Conservation (phyloP, 2,797 vertebrate species). For the Tenualosa thibaudeaui region DNA sequence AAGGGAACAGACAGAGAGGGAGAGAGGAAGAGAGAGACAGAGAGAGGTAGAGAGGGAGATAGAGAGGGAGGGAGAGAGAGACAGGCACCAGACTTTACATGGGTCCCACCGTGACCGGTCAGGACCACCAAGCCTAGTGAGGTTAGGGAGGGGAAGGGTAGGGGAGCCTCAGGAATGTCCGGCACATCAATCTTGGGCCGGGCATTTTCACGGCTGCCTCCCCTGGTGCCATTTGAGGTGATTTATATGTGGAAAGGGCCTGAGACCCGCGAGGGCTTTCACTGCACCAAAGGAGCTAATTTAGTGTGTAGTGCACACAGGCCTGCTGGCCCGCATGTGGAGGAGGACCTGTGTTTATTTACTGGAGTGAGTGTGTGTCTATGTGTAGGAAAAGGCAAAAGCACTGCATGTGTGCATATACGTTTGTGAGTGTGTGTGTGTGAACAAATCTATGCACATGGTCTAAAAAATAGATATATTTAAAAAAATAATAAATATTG, state of each 20-base stretch:
- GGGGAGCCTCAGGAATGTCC: not conserved
- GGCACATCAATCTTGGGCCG: slow-evolving; percentile 41
- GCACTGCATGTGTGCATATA: not conserved
- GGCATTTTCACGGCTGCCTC: slow-evolving; percentile 17
- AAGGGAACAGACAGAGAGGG: not conserved
- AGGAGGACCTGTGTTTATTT: not conserved
- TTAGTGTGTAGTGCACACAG: slow-evolving; percentile 9
- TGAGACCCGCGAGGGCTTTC: slow-evolving; percentile 25
- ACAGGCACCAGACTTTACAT: not conserved
- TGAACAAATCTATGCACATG: not conserved
- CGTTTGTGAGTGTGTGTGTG: not conserved
- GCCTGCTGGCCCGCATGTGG: not conserved
- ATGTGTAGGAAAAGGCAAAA: not conserved
- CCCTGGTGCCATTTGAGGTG: slow-evolving; percentile 31
- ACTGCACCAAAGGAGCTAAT: slow-evolving; percentile 15
- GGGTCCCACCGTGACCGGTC: not conserved
- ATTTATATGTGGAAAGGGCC: slow-evolving; percentile 39
- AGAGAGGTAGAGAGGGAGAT: not conserved
- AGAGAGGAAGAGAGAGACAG: not conserved
- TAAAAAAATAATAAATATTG: not conserved
- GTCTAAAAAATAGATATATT: not conserved
- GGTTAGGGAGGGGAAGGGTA: not conserved
- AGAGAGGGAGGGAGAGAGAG: not conserved
- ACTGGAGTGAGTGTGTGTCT: not conserved
- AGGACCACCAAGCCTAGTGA: not conserved